Base-by-base conservation (phyloP, 2,113 vertebrate species). In the Callocephalon fimbriatum region DNA sequence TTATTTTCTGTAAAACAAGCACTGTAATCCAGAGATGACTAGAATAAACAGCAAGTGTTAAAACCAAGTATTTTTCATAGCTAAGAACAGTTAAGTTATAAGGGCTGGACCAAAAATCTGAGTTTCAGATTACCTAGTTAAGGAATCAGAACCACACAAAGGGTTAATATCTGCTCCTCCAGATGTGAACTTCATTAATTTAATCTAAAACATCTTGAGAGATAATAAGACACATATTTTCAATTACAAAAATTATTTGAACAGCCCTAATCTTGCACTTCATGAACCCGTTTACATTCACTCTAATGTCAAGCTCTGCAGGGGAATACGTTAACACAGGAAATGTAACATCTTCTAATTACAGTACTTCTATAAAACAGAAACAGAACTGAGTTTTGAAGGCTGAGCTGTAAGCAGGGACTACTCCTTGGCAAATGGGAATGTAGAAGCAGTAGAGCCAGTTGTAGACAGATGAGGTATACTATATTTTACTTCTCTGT, bases 181-280 rank as follows among this genome's bases (percentile, higher is more conserved):
- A 95, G 94, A 96, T 96, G 93, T 97, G 80, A 89, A 91, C 83
- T 95, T 94, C 91, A 93, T 95, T 91, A 94, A 89, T 92, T 92
- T 95, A 95, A 93, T 95, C 86, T 82, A 76, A 95, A 92, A 45
- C 83, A 76, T 89, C 76, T 96, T 95, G 91, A 96, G 86, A 96
- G 53, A 93, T 94, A 97, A 96, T 96, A 96, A 95, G 89, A 94
- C 86, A 73, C 88, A 79, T 95, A 95, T 96, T 97, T 95, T 74
- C 88, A 96, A 93, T 95, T 96, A 96, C 91, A 93, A 91, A 89
- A 94, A 95, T 94, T 97, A 95, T 95, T 97, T 96, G 89, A 97
- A 95, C 91, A 95, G 77, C 93, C 45, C 73, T 95, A 94, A 96
- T 96, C 88, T 96, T 89, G 66, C 91, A 97, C 95, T 96, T 96